Evolutionary conservation across 2,888 invertebrate species (phyloP).

Genomic region (Clostera curtula): DNA sequence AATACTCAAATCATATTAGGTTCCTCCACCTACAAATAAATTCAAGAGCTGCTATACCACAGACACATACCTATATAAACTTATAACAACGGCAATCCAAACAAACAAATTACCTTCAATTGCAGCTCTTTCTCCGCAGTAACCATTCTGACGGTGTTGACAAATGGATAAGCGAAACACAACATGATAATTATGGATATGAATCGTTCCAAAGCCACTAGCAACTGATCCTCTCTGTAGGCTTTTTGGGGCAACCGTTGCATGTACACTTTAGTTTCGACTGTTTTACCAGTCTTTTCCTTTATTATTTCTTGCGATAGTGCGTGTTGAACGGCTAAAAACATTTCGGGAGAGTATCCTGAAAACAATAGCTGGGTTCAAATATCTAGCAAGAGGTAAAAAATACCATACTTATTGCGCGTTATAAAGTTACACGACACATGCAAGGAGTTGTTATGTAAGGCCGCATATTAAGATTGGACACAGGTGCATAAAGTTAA

Average conservation of each 20-base stretch:
- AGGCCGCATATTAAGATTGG: no score
- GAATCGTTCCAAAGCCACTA: constrained; percentile 79
- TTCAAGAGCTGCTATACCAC: no score
- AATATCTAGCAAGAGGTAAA: no score
- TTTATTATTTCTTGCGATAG: constrained; percentile 60
- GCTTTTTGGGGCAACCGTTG: constrained; percentile 83
- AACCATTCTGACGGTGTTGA: constrained; percentile 84
- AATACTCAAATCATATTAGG: no score
- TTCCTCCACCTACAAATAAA: no score
- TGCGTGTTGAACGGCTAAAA: constrained; percentile 59
- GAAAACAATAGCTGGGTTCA: constrained; percentile 18
- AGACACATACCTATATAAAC: no score
- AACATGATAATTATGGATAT: constrained; percentile 87
- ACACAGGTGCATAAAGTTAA: no score
- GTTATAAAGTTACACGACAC: no score
- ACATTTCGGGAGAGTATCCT: constrained; percentile 66
- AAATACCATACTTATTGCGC: constrained; percentile 3
- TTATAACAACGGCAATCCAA: no score
- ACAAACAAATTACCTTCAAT: constrained; percentile 77
- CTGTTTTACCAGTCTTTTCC: constrained; percentile 43
- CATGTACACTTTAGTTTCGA: constrained; percentile 63
- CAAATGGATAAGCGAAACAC: constrained; percentile 87
- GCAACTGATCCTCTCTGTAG: constrained; percentile 80
- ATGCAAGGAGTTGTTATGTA: no score
- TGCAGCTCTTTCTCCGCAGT: constrained; percentile 85